Evolutionary conservation across 2,113 vertebrate genomes (phyloP).

Genomic region (Balaeniceps rex): DNA sequence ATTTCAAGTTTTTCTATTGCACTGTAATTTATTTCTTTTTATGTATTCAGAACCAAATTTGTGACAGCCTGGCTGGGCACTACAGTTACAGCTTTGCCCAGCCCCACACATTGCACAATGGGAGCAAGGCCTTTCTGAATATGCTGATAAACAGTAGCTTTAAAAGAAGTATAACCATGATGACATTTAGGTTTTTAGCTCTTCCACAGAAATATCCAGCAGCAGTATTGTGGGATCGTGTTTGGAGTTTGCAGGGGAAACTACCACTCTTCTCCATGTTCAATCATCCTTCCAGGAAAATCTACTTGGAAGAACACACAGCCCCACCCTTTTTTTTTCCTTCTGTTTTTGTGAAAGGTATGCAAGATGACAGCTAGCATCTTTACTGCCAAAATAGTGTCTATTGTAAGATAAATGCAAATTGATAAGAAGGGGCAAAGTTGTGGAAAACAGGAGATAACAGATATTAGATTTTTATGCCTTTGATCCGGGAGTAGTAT

Average conservation of each 20-base stretch:
- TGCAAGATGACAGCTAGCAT: background rate
- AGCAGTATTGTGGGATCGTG: background rate
- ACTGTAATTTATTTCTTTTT: background rate
- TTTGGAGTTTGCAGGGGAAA: background rate
- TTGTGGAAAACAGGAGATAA: background rate
- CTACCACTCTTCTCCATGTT: background rate
- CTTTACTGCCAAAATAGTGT: background rate
- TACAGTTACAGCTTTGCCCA: background rate
- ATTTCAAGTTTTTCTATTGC: background rate
- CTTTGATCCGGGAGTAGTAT: background rate
- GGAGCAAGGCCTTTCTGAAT: background rate
- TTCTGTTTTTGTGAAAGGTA: background rate
- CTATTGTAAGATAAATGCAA: background rate
- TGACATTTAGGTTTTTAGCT: background rate
- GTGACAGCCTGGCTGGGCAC: background rate
- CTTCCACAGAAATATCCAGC: background rate
- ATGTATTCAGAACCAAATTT: background rate
- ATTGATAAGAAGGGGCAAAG: background rate
- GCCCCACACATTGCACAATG: background rate
- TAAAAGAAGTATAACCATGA: background rate
- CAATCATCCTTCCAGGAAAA: background rate
- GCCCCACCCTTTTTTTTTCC: rapidly evolving
- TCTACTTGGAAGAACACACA: background rate
- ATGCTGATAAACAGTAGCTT: background rate
- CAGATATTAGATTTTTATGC: background rate